Conservation (phyloP, 2,888 invertebrate species). For the Geophilus truncorum region DNA sequence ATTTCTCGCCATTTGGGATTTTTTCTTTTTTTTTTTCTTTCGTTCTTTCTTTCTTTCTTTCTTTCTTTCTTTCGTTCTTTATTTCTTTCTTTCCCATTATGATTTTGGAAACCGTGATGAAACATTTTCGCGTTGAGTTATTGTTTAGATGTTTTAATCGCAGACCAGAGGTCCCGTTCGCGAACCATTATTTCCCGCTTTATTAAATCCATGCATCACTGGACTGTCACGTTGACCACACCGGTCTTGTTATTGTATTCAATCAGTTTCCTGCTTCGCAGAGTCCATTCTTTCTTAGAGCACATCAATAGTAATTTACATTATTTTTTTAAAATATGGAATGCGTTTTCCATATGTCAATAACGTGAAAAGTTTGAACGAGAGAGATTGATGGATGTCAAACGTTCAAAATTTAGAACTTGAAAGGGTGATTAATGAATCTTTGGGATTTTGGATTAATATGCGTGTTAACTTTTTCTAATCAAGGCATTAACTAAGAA, state of each 20-base stretch:
- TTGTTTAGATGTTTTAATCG: neutral
- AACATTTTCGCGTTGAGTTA: neutral
- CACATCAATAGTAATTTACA: neutral
- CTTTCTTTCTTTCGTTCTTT: neutral
- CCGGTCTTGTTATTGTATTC: neutral
- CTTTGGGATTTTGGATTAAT: too few relatives aligned
- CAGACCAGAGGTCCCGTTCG: neutral
- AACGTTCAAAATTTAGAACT: too few relatives aligned
- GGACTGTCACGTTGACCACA: slow-evolving; percentile 6
- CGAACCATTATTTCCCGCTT: neutral
- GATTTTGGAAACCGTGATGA: neutral
- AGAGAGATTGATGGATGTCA: neutral
- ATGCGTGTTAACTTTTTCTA: too few relatives aligned
- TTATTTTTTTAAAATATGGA: neutral
- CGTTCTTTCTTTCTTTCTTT: neutral
- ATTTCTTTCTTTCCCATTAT: neutral
- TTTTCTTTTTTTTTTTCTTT: neutral
- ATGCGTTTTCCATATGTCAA: neutral
- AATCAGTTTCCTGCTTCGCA: neutral
- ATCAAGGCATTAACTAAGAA: too few relatives aligned
- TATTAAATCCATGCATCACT: slow-evolving; percentile 15
- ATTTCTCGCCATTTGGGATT: neutral
- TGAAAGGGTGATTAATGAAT: too few relatives aligned
- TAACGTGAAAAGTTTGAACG: neutral
- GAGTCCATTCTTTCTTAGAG: neutral